Conservation (phyloP, 2,113 vertebrate genomes). For the Stomatorhinus ivindoensis region DNA sequence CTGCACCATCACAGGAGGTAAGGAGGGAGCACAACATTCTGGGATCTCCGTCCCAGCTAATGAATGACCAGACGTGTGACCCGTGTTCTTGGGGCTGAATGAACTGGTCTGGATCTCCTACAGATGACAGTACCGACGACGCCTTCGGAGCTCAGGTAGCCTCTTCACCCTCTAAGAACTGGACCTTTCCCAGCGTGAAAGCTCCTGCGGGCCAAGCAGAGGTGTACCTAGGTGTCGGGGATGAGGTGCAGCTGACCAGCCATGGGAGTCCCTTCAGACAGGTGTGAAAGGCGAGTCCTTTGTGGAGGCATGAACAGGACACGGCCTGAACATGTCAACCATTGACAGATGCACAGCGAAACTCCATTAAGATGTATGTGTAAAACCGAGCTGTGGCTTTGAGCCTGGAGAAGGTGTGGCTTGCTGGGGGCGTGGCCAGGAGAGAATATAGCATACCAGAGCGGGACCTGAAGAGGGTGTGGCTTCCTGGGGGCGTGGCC, state of each 20-base stretch:
- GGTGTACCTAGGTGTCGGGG: constrained; percentile 54
- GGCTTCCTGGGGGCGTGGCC: background rate
- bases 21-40: background rate
- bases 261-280: constrained; percentile 56
- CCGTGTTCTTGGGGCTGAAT: background rate
- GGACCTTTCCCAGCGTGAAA: constrained; percentile 81
- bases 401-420: background rate
- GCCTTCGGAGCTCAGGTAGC: constrained; percentile 42
- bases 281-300: constrained; percentile 29
- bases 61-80: background rate
- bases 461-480: background rate
- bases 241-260: constrained; percentile 35
- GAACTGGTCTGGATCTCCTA: background rate
- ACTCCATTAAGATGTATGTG: background rate
- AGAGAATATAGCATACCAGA: background rate
- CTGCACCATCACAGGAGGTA: constrained; percentile 48
- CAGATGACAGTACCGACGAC: constrained; percentile 44
- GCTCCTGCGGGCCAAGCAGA: constrained; percentile 56
- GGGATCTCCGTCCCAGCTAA: background rate
- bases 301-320: background rate
- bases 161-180: constrained; percentile 66
- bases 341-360: background rate
- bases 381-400: background rate
- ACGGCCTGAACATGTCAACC: background rate
- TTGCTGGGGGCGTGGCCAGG: background rate